A percentile compares a stretch with the other conserved stretches of the same genome.
Evolutionary conservation across 2,797 vertebrate species (phyloP).

Genomic region (Melanotaenia parkinsoni): DNA sequence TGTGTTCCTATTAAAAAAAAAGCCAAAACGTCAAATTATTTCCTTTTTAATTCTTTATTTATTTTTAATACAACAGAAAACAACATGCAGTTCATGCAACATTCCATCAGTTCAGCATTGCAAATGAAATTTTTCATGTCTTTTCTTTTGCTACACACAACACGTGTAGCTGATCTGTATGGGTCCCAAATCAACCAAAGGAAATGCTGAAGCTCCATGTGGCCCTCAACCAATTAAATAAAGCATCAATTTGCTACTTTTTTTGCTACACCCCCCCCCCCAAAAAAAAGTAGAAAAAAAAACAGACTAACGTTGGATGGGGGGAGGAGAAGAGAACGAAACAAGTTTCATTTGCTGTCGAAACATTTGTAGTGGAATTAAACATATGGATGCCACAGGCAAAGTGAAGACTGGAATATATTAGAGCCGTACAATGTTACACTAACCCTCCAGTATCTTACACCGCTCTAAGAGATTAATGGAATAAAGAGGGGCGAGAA

Average conservation of each 20-base stretch:
- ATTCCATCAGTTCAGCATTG: conserved; percentile 39
- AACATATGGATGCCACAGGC: conserved; percentile 80
- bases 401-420: conserved; percentile 75
- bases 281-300: conserved; percentile 16
- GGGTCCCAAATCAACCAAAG: conserved; percentile 68
- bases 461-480: conserved; percentile 73
- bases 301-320: conserved; percentile 24
- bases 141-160: conserved; percentile 50
- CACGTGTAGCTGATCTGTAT: conserved; percentile 64
- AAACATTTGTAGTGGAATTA: conserved; percentile 84
- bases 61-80: not conserved
- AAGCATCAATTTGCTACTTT: conserved; percentile 64
- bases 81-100: conserved; percentile 10
- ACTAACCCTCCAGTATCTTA: conserved; percentile 77
- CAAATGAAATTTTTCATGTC: conserved; percentile 53
- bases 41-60: conserved; percentile 45
- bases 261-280: conserved; percentile 38
- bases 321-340: conserved; percentile 27
- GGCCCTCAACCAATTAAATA: conserved; percentile 83
- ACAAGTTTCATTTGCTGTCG: conserved; percentile 77
- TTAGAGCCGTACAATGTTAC: conserved; percentile 73
- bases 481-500: conserved; percentile 65
- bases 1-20: conserved; percentile 1
- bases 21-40: conserved; percentile 8
- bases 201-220: conserved; percentile 77